A percentile compares a stretch with the other conserved stretches of the same genome.
These are phyloP conservation scores for Rhinatrema bivittatum DNA, from an alignment of 2,797 vertebrate species.

Conservation along the genomic window DNA sequence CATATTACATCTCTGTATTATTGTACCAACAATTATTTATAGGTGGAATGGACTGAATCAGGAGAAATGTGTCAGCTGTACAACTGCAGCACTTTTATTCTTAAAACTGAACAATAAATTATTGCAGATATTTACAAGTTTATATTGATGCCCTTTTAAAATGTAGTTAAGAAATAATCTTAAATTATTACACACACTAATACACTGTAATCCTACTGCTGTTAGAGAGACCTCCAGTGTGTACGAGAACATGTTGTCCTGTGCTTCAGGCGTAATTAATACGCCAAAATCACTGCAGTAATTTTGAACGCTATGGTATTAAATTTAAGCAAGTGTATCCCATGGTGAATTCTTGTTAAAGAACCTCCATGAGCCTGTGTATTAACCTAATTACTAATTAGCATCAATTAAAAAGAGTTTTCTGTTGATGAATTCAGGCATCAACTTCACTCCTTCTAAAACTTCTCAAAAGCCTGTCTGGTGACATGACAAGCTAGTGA, in stretches of 20 bases:
- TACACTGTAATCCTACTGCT: conserved; percentile 23
- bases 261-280: conserved; percentile 43
- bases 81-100: too few species aligned
- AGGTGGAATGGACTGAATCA: too few species aligned
- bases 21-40: too few species aligned
- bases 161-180: too few species aligned
- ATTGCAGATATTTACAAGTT: too few species aligned
- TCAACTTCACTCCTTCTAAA: conserved; percentile 14
- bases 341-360: conserved; percentile 13
- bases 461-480: conserved; percentile 18
- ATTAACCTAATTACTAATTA: conserved; percentile 5
- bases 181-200: too few species aligned
- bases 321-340: conserved; percentile 27
- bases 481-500: too few species aligned
- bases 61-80: too few species aligned
- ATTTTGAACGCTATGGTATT: conserved; percentile 27
- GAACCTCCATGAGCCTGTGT: conserved; percentile 17
- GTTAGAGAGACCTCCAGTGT: conserved; percentile 66
- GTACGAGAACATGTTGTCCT: conserved; percentile 33
- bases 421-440: neutral
- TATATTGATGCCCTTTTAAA: too few species aligned
- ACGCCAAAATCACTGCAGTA: conserved; percentile 49
- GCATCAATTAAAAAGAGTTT: neutral
- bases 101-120: too few species aligned
- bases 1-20: too few species aligned